These are phyloP conservation scores for Agapostemon virescens DNA, from an alignment of 2,888 invertebrate species.

Conservation along the genomic window DNA sequence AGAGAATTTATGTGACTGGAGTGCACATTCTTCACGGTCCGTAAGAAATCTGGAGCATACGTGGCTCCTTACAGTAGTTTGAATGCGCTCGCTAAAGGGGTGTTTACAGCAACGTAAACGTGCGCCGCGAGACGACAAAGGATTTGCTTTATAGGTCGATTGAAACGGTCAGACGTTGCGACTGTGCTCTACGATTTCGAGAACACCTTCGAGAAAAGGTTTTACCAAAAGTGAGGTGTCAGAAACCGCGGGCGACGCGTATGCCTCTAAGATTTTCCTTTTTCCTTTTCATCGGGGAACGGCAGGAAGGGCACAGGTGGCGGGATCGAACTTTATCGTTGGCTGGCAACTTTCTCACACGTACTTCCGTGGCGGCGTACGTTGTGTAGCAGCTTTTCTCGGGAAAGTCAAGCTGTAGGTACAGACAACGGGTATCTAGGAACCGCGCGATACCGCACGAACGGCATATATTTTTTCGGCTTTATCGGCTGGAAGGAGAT, in stretches of 20 bases:
- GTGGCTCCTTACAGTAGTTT: too few species aligned
- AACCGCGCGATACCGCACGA: conserved; percentile 16
- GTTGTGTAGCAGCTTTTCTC: conserved; percentile 26
- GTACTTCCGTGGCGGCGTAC: conserved; percentile 19
- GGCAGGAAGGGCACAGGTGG: conserved; percentile 38
- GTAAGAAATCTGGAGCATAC: too few species aligned
- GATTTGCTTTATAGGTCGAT: neutral
- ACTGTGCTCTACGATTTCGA: neutral
- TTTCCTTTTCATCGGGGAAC: conserved; percentile 14
- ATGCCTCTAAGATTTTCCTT: neutral
- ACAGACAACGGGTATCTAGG: conserved; percentile 26
- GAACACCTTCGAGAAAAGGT: too few species aligned
- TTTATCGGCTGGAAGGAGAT: conserved; percentile 68
- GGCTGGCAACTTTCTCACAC: conserved; percentile 36
- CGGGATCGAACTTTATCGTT: conserved; percentile 43
- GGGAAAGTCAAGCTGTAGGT: conserved; percentile 25
- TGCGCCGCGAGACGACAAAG: neutral
- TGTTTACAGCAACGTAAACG: neutral
- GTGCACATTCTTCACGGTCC: too few species aligned
- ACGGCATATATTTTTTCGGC: conserved; percentile 62
- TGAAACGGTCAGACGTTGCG: neutral
- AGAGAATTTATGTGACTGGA: too few species aligned
- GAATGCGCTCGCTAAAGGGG: neutral
- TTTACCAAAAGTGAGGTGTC: neutral
- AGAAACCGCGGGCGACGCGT: neutral